These are phyloP conservation scores for Tanypteryx hageni DNA, from an alignment of 2,888 invertebrate species.

Conservation along the genomic window DNA sequence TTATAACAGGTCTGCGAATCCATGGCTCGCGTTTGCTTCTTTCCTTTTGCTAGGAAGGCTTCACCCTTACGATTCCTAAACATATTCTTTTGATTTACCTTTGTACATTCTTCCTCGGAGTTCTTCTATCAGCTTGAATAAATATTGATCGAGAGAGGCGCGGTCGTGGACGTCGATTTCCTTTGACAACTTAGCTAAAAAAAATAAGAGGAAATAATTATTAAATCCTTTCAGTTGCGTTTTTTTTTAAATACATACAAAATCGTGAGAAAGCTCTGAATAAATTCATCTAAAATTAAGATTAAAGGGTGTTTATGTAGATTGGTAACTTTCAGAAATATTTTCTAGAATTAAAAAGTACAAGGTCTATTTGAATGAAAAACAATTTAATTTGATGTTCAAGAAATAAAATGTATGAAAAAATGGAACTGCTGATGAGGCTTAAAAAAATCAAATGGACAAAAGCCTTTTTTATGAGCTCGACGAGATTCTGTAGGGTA, in stretches of 20 bases:
- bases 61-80: not conserved
- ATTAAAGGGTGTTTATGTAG: no score
- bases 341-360: no score
- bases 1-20: not conserved
- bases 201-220: not conserved
- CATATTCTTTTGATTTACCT: constrained; percentile 66
- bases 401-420: no score
- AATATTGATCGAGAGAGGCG: constrained; percentile 68
- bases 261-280: not conserved
- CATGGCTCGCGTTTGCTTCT: not conserved
- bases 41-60: not conserved
- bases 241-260: not conserved
- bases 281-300: not conserved
- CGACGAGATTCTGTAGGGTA: no score
- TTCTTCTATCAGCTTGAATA: constrained; percentile 68
- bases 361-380: no score
- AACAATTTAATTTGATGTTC: no score
- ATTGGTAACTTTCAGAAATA: no score
- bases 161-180: constrained; percentile 67
- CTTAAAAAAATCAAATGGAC: no score
- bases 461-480: no score
- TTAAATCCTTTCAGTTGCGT: not conserved
- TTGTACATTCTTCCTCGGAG: constrained; percentile 67
- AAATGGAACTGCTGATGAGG: no score
- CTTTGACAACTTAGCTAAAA: constrained; percentile 13